Evolutionary conservation across 2,888 invertebrate genomes (phyloP).

Genomic region (Biston stratarius): DNA sequence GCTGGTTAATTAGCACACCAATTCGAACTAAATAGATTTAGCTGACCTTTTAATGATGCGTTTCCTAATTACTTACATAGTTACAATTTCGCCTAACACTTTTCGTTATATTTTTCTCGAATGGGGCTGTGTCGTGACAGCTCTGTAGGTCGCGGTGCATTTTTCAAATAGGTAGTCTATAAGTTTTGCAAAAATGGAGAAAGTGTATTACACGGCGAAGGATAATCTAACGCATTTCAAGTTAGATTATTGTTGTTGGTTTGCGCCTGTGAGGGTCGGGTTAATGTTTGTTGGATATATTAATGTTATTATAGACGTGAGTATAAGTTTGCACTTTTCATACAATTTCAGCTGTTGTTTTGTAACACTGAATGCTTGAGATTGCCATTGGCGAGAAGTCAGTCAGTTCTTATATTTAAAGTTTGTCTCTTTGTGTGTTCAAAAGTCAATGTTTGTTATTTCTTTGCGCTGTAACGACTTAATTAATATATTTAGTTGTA

Average conservation of each 20-base stretch:
- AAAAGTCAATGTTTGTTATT: no score
- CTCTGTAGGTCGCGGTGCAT: slow-evolving; percentile 11
- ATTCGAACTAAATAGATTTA: slow-evolving; percentile 51
- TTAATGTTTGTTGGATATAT: slow-evolving; percentile 64
- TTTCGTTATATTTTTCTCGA: slow-evolving; percentile 40
- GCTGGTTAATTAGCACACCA: slow-evolving; percentile 54
- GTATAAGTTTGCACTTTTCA: slow-evolving; percentile 39
- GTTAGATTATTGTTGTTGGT: slow-evolving; percentile 66
- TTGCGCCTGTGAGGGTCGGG: slow-evolving; percentile 66
- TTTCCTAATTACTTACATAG: slow-evolving; percentile 68
- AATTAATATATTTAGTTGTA: no score
- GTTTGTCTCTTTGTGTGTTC: no score
- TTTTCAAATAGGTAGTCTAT: slow-evolving; percentile 1
- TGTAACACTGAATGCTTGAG: not conserved
- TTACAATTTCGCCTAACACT: slow-evolving; percentile 45
- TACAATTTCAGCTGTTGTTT: not conserved
- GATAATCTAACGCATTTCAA: slow-evolving; percentile 60
- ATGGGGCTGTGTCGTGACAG: slow-evolving; percentile 34
- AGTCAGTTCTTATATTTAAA: no score
- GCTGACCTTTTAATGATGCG: slow-evolving; percentile 65
- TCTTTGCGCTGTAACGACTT: no score
- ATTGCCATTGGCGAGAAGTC: no score
- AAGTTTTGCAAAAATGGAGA: slow-evolving; percentile 36
- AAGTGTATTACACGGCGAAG: slow-evolving; percentile 58
- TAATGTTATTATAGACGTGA: slow-evolving; percentile 65